phyloP scores from a whole-genome alignment of 2,797 vertebrate genomes.

The Dallia pectoralis region DNA sequence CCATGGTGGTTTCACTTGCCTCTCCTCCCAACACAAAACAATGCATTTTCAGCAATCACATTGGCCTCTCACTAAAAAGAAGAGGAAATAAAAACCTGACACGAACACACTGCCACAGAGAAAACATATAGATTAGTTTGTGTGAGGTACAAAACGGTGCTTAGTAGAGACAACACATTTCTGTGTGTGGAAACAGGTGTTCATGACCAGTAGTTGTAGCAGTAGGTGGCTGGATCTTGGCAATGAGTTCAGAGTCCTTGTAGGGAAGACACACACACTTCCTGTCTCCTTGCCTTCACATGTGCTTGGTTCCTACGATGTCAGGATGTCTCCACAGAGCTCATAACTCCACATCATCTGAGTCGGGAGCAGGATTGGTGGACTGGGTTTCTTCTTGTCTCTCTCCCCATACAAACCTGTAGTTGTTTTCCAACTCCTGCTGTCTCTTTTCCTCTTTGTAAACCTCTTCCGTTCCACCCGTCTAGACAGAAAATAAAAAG shows the following conservation, averaged over 20 bases:
- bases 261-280: conserved; percentile 31
- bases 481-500: conserved; percentile 59
- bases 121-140: conserved; percentile 30
- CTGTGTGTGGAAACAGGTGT: conserved; percentile 54
- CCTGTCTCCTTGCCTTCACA: conserved; percentile 42
- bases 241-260: conserved; percentile 33
- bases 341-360: conserved; percentile 89
- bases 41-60: background rate
- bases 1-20: conserved; percentile 26
- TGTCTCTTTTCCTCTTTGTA: conserved; percentile 89
- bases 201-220: conserved; percentile 23
- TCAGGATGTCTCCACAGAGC: conserved; percentile 16
- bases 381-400: conserved; percentile 74
- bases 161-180: conserved; percentile 45
- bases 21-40: conserved; percentile 24
- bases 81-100: conserved; percentile 44
- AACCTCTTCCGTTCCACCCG: conserved; percentile 88
- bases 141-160: conserved; percentile 47
- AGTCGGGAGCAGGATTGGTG: conserved; percentile 71
- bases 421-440: conserved; percentile 89
- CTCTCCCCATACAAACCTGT: conserved; percentile 88
- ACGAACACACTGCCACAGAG: conserved; percentile 35
- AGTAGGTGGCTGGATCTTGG: conserved; percentile 35
- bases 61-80: conserved; percentile 48
- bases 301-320: conserved; percentile 41